phyloP scores from a whole-genome alignment of 2,797 vertebrate genomes.

The Phalloptychus januarius region DNA sequence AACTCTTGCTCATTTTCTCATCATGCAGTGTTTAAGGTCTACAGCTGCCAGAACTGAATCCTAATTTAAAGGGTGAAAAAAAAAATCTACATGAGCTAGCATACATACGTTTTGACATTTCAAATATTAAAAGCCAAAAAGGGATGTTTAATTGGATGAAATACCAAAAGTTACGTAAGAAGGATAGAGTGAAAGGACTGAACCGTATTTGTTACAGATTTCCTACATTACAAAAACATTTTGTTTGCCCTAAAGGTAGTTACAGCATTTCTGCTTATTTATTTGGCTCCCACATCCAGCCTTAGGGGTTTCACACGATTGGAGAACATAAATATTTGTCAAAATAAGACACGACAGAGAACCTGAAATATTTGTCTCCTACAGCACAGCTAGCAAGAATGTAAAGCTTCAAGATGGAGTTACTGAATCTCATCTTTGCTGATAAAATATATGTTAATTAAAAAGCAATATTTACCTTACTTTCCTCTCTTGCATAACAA shows the following conservation, averaged over 20 bases:
- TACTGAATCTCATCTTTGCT: not conserved
- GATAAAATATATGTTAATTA: not conserved
- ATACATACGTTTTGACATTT: not conserved
- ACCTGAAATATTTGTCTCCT: not conserved
- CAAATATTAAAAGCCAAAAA: not conserved
- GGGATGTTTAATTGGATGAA: conserved; percentile 6
- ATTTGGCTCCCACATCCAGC: not conserved
- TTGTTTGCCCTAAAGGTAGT: not conserved
- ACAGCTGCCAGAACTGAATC: not conserved
- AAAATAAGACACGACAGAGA: conserved; percentile 21
- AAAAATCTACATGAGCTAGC: not conserved
- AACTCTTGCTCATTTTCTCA: not conserved
- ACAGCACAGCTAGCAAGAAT: not conserved
- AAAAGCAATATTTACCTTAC: not conserved
- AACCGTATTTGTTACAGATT: conserved; percentile 11
- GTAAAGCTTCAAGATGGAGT: not conserved
- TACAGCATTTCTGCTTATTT: conserved; percentile 16
- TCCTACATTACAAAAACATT: conserved; percentile 31
- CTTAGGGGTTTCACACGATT: not conserved
- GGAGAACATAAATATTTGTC: conserved; percentile 10
- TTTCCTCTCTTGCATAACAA: not conserved
- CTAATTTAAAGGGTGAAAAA: not conserved
- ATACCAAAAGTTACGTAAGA: not conserved
- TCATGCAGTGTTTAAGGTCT: not conserved
- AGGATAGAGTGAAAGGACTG: not conserved